Conservation (phyloP, 2,797 vertebrate species). For the Fratercula arctica region DNA sequence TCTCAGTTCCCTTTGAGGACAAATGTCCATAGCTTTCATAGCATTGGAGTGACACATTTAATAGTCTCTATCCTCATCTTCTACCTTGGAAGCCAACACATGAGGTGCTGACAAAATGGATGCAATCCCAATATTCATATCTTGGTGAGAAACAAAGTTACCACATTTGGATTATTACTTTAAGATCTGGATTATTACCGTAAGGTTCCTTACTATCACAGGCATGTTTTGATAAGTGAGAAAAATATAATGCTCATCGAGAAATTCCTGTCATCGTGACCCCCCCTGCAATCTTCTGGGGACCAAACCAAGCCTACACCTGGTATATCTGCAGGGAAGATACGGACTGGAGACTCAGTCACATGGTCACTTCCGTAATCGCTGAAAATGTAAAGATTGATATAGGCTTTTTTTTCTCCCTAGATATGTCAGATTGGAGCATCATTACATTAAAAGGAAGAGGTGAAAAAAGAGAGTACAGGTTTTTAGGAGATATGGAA, state of each 20-base stretch:
- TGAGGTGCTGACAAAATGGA: background rate
- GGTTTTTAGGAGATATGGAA: background rate
- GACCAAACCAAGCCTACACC: background rate
- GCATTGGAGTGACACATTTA: background rate
- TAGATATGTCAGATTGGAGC: background rate
- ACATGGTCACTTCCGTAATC: background rate
- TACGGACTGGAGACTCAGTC: background rate
- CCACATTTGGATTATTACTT: background rate
- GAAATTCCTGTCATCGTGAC: background rate
- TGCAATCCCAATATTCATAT: accelerated
- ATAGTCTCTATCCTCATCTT: background rate
- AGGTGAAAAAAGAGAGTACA: background rate
- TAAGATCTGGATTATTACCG: background rate
- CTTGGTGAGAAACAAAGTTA: background rate
- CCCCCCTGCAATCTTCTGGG: background rate
- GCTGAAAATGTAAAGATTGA: background rate
- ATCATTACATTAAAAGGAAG: background rate
- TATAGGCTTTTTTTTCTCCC: background rate
- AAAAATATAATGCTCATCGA: background rate
- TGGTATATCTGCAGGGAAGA: background rate
- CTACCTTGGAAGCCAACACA: background rate
- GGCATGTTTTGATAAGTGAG: background rate
- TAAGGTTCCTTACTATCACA: background rate
- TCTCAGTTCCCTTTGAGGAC: background rate
- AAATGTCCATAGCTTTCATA: background rate